A percentile compares a stretch with the other conserved stretches of the same genome.
These are phyloP conservation scores for Platysteira castanea DNA, from an alignment of 2,113 vertebrate genomes.

Conservation along the genomic window DNA sequence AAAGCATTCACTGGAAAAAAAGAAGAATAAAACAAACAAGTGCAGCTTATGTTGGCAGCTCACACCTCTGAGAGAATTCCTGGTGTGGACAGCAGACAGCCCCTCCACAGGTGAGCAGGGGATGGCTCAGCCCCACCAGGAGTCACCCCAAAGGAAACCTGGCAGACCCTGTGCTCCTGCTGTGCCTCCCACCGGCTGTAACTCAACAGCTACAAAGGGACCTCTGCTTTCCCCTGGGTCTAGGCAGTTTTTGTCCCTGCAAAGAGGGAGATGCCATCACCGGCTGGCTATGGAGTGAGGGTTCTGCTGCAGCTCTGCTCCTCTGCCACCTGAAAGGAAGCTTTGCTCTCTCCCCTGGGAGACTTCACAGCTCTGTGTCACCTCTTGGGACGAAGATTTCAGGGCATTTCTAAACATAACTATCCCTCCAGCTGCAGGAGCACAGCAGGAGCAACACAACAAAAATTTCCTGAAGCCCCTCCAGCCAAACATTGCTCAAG, in stretches of 20 bases:
- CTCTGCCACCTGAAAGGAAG: background rate
- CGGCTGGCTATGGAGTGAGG: accelerated
- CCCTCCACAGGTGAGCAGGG: background rate
- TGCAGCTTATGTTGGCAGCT: constrained; percentile 43
- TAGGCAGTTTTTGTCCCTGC: background rate
- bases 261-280: background rate
- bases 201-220: background rate
- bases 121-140: background rate
- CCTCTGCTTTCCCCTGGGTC: background rate
- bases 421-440: background rate
- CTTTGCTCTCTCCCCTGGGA: background rate
- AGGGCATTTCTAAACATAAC: background rate
- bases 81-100: background rate
- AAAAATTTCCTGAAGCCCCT: background rate
- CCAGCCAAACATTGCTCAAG: background rate
- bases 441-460: background rate
- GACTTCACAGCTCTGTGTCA: background rate
- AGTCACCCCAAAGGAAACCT: background rate
- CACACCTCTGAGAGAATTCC: background rate
- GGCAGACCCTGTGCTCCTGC: background rate
- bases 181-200: background rate
- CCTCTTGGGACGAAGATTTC: background rate
- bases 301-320: background rate
- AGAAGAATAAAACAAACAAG: constrained; percentile 44
- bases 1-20: constrained; percentile 26